These are phyloP conservation scores for Schizotus pectinicornis DNA, from an alignment of 2,888 invertebrate genomes.

Conservation along the genomic window DNA sequence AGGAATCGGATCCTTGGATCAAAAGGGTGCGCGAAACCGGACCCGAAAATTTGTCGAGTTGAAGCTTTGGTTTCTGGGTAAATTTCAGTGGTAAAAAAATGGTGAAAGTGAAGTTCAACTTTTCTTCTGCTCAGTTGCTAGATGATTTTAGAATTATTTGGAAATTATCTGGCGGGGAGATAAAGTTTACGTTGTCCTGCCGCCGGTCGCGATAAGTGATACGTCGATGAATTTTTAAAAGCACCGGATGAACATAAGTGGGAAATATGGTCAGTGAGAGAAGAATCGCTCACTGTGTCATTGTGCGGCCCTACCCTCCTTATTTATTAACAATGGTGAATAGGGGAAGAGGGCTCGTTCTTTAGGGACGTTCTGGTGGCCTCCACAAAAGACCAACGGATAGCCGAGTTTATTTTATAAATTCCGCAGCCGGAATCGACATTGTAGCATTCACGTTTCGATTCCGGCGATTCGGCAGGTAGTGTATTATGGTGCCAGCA, in stretches of 20 bases:
- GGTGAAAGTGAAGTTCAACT: too few species aligned
- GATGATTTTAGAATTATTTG: too few species aligned
- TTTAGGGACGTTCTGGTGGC: neutral
- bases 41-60: too few species aligned
- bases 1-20: neutral
- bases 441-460: too few species aligned
- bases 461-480: too few species aligned
- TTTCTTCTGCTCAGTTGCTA: too few species aligned
- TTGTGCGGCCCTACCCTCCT: slow-evolving; percentile 41
- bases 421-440: neutral
- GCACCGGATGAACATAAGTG: neutral
- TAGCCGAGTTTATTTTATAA: slow-evolving; percentile 7
- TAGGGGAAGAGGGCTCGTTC: neutral
- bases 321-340: slow-evolving; percentile 39
- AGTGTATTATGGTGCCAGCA: too few species aligned
- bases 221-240: slow-evolving; percentile 6
- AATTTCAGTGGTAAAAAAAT: too few species aligned
- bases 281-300: slow-evolving; percentile 11
- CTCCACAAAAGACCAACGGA: neutral
- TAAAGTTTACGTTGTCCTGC: too few species aligned
- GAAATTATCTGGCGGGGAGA: too few species aligned
- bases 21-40: neutral
- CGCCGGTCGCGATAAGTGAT: neutral
- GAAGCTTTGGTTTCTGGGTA: too few species aligned
- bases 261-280: slow-evolving; percentile 6